Evolutionary conservation across 2,113 vertebrate genomes (phyloP).

Genomic region (Myotis lucifugus): DNA sequence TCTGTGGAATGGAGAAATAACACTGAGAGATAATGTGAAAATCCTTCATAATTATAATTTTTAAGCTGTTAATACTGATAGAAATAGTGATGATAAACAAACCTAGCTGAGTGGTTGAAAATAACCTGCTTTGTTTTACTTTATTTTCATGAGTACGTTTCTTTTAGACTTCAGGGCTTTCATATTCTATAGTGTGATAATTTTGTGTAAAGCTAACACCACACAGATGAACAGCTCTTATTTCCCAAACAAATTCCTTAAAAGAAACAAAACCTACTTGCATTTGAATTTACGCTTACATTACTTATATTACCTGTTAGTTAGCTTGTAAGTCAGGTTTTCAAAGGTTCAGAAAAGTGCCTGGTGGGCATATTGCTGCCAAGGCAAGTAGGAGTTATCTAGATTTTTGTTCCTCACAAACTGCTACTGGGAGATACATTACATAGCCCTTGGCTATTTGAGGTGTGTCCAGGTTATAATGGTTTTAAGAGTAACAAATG

Average conservation of each 20-base stretch:
- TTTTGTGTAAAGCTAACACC: slow-evolving; percentile 30
- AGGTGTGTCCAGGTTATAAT: slow-evolving; percentile 57
- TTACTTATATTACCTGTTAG: neutral
- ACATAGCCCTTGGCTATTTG: slow-evolving; percentile 56
- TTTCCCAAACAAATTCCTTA: neutral
- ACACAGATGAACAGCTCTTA: neutral
- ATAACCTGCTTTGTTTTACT: neutral
- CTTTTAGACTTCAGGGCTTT: neutral
- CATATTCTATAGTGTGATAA: neutral
- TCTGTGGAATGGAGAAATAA: slow-evolving; percentile 3
- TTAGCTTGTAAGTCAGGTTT: slow-evolving; percentile 31
- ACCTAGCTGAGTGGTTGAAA: neutral
- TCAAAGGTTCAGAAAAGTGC: neutral
- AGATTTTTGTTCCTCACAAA: neutral
- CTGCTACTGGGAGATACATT: slow-evolving; percentile 40
- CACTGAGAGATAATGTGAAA: neutral
- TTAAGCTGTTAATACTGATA: slow-evolving; percentile 20
- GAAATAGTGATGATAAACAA: neutral
- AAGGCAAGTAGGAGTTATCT: neutral
- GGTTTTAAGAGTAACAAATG: slow-evolving; percentile 42
- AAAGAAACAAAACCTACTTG: neutral
- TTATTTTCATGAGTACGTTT: slow-evolving; percentile 41
- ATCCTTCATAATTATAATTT: neutral
- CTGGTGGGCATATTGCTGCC: neutral
- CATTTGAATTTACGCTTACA: neutral